Evolutionary conservation across 2,888 invertebrate species (phyloP).

Genomic region (Tromatobia lineatoria): DNA sequence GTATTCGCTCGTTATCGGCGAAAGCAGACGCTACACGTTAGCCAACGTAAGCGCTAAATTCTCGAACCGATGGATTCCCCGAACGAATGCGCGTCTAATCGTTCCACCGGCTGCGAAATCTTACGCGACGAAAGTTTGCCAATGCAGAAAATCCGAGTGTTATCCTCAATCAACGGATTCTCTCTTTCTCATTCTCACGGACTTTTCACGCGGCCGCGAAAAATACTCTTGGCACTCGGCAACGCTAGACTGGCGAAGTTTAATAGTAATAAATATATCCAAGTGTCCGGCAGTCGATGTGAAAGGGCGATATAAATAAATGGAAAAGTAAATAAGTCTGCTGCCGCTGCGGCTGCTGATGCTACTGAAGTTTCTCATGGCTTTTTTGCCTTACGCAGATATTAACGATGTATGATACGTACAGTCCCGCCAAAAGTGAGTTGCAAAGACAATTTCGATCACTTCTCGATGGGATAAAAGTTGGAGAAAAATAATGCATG

Average conservation of each 20-base stretch:
- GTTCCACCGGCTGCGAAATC: not conserved
- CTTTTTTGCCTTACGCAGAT: slow-evolving; percentile 38
- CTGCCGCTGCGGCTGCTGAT: too few relatives aligned
- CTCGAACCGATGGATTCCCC: not conserved
- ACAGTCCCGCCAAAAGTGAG: too few relatives aligned
- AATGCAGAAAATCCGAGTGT: slow-evolving; percentile 45
- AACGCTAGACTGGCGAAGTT: slow-evolving; percentile 76
- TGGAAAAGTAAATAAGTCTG: slow-evolving; percentile 64
- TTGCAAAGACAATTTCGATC: too few relatives aligned
- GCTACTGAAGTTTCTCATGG: slow-evolving; percentile 44
- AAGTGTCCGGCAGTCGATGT: slow-evolving; percentile 62
- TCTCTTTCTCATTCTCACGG: too few relatives aligned
- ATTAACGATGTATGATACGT: too few relatives aligned
- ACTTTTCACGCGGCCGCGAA: slow-evolving; percentile 66
- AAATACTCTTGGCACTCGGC: slow-evolving; percentile 82
- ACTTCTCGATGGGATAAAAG: too few relatives aligned
- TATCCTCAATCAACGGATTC: not conserved
- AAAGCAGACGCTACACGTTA: slow-evolving; percentile 17
- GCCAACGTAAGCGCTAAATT: slow-evolving; percentile 4
- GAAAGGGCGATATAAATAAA: slow-evolving; percentile 66
- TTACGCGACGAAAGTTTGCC: not conserved
- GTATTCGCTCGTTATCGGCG: slow-evolving; percentile 3
- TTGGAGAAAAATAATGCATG: too few relatives aligned
- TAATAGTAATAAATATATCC: slow-evolving; percentile 66
- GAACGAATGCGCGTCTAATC: slow-evolving; percentile 1